Percentiles rank a stretch among this genome's conserved stretches.
These are phyloP conservation scores for Sipha flava DNA, from an alignment of 1,140 invertebrate species.

Conservation along the genomic window DNA sequence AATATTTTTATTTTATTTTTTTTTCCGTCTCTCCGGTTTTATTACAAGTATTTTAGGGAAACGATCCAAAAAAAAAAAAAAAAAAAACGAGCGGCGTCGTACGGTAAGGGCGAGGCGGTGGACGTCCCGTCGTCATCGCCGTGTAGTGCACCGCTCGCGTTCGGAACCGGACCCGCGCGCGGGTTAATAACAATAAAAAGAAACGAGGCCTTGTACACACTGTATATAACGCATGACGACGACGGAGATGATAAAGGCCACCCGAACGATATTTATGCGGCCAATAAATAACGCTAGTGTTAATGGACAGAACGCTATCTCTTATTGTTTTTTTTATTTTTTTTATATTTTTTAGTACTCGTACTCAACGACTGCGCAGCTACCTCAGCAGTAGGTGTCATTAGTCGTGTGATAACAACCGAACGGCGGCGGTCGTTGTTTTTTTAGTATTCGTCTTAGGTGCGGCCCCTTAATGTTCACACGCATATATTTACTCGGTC, in stretches of 20 bases:
- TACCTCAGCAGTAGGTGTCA: slow-evolving; percentile 32
- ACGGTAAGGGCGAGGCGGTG: background rate
- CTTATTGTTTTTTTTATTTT: slow-evolving; percentile 17
- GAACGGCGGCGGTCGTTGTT: background rate
- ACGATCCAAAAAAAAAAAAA: no score
- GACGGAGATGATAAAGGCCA: slow-evolving; percentile 22
- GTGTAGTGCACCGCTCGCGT: no score
- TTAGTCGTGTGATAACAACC: slow-evolving; percentile 33
- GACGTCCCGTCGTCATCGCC: slow-evolving; percentile 11
- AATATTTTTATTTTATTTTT: no score
- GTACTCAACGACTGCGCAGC: background rate
- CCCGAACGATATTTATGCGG: slow-evolving; percentile 31
- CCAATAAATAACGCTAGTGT: slow-evolving; percentile 30
- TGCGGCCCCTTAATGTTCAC: slow-evolving; percentile 25
- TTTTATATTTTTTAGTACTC: background rate
- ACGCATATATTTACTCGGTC: slow-evolving; percentile 17
- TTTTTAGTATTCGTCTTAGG: slow-evolving; percentile 13
- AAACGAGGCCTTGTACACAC: background rate
- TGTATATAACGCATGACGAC: background rate
- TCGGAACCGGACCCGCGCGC: slow-evolving; percentile 7
- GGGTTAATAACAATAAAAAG: slow-evolving; percentile 30
- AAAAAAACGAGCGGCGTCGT: no score
- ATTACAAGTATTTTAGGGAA: background rate
- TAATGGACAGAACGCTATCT: slow-evolving; percentile 23
- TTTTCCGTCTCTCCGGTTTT: no score